These are phyloP conservation scores for Carettochelys insculpta DNA, from an alignment of 2,113 vertebrate species.

Conservation along the genomic window DNA sequence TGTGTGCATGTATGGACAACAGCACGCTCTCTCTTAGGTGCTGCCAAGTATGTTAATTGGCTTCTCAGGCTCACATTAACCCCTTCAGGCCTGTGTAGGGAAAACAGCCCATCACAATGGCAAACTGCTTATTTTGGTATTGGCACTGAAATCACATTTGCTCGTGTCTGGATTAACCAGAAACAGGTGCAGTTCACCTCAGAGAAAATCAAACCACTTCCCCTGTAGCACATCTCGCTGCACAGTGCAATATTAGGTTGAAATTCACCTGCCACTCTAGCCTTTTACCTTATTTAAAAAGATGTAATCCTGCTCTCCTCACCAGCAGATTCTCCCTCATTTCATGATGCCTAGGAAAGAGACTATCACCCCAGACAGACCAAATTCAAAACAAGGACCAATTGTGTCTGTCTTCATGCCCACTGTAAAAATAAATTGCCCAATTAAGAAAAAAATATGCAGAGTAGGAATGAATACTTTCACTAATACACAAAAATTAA, in stretches of 20 bases:
- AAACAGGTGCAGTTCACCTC: neutral
- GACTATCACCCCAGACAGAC: neutral
- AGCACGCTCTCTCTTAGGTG: no score
- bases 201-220: conserved; percentile 3
- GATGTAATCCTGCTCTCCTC: neutral
- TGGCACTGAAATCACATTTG: neutral
- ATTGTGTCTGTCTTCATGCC: neutral
- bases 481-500: neutral
- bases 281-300: conserved; percentile 10
- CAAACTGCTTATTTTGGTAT: neutral
- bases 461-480: neutral
- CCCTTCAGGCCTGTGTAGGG: no score
- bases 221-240: neutral
- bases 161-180: neutral
- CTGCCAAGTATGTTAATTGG: no score
- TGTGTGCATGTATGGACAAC: no score
- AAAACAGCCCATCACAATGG: neutral
- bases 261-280: neutral
- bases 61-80: no score
- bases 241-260: neutral
- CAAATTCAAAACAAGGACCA: neutral
- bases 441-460: neutral
- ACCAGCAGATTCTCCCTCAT: neutral
- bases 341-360: neutral
- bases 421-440: neutral